Percentiles rank a stretch among this genome's conserved stretches.
These are phyloP conservation scores for Selenia dentaria DNA, from an alignment of 2,888 invertebrate genomes.

Conservation along the genomic window DNA sequence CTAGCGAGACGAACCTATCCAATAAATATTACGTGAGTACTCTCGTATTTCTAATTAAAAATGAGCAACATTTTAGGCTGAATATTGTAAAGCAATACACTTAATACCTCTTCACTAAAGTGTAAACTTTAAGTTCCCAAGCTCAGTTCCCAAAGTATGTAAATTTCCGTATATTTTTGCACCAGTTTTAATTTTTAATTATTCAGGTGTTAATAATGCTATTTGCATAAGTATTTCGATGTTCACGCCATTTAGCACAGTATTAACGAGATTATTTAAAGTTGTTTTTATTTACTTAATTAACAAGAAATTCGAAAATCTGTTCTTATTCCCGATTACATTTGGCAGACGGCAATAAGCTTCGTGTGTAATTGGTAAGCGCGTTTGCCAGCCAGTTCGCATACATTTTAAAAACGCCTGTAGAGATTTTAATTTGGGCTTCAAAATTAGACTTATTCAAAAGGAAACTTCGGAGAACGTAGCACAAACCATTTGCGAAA, in stretches of 20 bases:
- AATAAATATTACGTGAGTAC: no score
- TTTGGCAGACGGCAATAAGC: neutral
- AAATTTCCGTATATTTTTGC: neutral
- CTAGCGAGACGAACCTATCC: no score
- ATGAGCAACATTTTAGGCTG: no score
- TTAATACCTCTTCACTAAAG: no score
- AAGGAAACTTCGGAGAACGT: no score
- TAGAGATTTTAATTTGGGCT: no score
- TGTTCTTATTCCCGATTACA: neutral
- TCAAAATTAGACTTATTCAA: no score
- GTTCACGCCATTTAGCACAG: conserved; percentile 10
- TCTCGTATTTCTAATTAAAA: no score
- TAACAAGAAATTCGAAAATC: conserved; percentile 6
- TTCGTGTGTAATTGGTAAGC: neutral
- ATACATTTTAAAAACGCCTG: no score
- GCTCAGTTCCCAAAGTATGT: neutral
- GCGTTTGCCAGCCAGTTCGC: no score
- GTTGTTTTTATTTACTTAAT: conserved; percentile 17
- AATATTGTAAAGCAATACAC: no score
- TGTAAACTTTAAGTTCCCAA: neutral
- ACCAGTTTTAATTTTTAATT: conserved; percentile 18
- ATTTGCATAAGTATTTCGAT: conserved; percentile 18
- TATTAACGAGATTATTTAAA: conserved; percentile 16
- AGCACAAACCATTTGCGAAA: no score
- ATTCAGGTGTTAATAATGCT: conserved; percentile 8